Evolutionary conservation across 2,797 vertebrate genomes (phyloP).

Genomic region (Falco berigora): DNA sequence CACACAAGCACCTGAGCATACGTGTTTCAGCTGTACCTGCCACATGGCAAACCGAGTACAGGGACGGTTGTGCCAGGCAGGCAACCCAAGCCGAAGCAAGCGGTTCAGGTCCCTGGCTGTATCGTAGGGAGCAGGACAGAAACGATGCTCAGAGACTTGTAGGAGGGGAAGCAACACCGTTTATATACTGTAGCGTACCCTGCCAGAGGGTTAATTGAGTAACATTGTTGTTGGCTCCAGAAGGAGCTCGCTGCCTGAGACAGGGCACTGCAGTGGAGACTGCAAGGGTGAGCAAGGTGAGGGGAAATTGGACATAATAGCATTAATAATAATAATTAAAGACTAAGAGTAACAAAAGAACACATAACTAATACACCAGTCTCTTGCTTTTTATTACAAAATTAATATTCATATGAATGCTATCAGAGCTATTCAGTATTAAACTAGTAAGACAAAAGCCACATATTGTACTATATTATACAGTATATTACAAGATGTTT

Average conservation of each 20-base stretch:
- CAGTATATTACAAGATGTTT: neutral
- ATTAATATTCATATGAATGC: conserved; percentile 44
- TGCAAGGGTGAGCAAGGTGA: conserved; percentile 53
- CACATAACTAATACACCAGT: conserved; percentile 40
- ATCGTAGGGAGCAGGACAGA: neutral
- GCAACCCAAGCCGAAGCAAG: neutral
- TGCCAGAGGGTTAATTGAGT: conserved; percentile 72
- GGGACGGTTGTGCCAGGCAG: neutral
- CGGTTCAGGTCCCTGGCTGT: neutral
- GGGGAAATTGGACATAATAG: conserved; percentile 47
- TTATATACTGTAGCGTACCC: conserved; percentile 1
- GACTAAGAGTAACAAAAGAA: conserved; percentile 59
- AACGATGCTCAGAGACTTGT: neutral
- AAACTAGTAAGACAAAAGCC: conserved; percentile 65
- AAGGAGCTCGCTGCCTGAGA: conserved; percentile 42
- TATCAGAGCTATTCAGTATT: conserved; percentile 54
- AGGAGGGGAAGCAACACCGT: conserved; percentile 41
- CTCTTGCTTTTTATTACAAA: conserved; percentile 49
- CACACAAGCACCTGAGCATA: accelerated
- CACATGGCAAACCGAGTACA: accelerated
- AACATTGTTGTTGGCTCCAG: conserved; percentile 65
- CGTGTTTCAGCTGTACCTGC: neutral
- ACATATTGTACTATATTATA: conserved; percentile 3
- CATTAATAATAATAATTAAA: conserved; percentile 55
- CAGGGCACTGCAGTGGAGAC: conserved; percentile 35